Percentiles rank a stretch among this genome's conserved stretches.
These are phyloP conservation scores for Chromis chromis DNA, from an alignment of 2,797 vertebrate species.

Conservation along the genomic window DNA sequence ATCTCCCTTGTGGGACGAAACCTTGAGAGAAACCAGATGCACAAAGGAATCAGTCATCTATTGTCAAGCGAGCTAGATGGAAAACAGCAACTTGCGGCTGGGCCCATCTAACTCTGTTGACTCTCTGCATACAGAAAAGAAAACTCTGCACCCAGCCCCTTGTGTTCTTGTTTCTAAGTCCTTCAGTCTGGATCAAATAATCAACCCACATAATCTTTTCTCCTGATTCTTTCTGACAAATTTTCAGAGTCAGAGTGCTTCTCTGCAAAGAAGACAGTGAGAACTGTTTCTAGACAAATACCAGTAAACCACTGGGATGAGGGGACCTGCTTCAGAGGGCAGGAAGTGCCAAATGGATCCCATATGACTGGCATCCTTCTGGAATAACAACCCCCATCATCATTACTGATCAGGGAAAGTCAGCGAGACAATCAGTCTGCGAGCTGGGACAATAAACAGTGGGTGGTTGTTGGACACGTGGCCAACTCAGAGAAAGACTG, in stretches of 20 bases:
- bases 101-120: constrained; percentile 16
- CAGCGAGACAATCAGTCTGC: constrained; percentile 62
- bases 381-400: constrained; percentile 66
- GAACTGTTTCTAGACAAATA: constrained; percentile 53
- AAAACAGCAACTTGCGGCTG: constrained; percentile 56
- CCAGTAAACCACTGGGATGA: constrained; percentile 40
- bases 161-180: constrained; percentile 13
- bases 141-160: neutral
- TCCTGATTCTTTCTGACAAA: constrained; percentile 18
- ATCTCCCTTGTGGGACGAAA: constrained; percentile 46
- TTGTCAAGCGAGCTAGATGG: constrained; percentile 47
- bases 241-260: neutral
- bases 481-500: constrained; percentile 26
- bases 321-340: constrained; percentile 54
- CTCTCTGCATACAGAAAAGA: constrained; percentile 23
- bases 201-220: constrained; percentile 1
- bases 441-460: constrained; percentile 64
- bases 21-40: constrained; percentile 63
- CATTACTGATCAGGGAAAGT: constrained; percentile 67
- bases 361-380: constrained; percentile 72
- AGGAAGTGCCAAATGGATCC: constrained; percentile 78
- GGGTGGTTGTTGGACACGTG: constrained; percentile 43
- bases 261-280: constrained; percentile 19
- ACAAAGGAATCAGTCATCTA: constrained; percentile 58
- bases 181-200: constrained; percentile 22